A percentile compares a stretch with the other conserved stretches of the same genome.
These are phyloP conservation scores for Microchrysa polita DNA, from an alignment of 2,888 invertebrate genomes.

Conservation along the genomic window DNA sequence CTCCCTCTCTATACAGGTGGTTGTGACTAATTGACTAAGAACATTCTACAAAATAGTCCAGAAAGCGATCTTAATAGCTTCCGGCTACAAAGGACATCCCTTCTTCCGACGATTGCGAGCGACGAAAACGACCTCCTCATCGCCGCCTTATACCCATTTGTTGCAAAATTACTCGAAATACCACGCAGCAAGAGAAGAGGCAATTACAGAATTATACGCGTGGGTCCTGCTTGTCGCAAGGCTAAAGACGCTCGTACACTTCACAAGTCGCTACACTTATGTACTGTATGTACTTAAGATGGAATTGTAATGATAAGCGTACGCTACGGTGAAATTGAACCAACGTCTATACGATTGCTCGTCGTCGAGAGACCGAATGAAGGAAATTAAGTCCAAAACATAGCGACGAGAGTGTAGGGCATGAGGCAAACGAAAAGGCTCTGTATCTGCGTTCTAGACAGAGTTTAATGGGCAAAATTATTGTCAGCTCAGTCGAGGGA, in stretches of 20 bases:
- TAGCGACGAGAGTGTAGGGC: background rate
- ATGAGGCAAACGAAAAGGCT: background rate
- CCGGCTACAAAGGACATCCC: background rate
- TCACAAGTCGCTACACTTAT: background rate
- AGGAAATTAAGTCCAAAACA: background rate
- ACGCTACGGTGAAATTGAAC: constrained; percentile 39
- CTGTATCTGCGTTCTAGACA: too few relatives aligned
- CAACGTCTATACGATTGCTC: background rate
- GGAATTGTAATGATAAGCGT: constrained; percentile 40
- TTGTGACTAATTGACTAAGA: constrained; percentile 35
- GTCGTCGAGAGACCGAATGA: background rate
- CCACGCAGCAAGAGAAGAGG: constrained; percentile 5
- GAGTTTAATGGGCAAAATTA: background rate
- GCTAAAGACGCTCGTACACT: background rate
- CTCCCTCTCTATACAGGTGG: constrained; percentile 13
- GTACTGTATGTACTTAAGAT: constrained; percentile 42
- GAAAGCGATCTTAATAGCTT: constrained; percentile 1
- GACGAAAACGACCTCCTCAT: too few relatives aligned
- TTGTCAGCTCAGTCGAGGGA: background rate
- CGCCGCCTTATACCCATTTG: too few relatives aligned
- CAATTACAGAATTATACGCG: constrained; percentile 31
- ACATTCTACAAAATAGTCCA: constrained; percentile 17
- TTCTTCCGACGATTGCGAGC: too few relatives aligned
- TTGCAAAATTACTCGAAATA: too few relatives aligned
- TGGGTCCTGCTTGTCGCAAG: background rate